Base-by-base conservation (phyloP, 2,797 vertebrate genomes). In the Macroramphosus scolopax region DNA sequence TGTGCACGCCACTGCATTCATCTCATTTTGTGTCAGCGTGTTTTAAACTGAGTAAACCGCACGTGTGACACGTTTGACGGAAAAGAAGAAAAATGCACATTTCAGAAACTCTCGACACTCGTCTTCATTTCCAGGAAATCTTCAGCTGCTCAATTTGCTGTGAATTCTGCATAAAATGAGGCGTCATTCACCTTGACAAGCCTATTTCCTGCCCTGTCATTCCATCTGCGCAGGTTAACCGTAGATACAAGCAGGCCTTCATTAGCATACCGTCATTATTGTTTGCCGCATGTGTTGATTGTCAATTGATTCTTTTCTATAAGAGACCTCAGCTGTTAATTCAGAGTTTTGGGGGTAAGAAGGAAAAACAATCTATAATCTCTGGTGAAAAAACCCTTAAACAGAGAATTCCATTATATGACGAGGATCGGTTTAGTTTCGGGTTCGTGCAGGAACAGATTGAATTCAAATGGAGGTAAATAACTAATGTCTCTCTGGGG, bases 201-300 rank as follows among this genome's bases (percentile, higher is more conserved):
- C 66, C 78, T 78, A 87, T 90, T 89, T 89, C 82, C 79, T 77
- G 67, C 80, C 51, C 73, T 79, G 77, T 83, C 78, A 82, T 88
- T 89, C 75, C 75, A 68, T 56, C 72, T 52, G 54, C 56, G 49
- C 53, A 54, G 51, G 75, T 83, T 80, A 73, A 80, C 76, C 64
- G 77, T 62, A 62, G 61, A 63, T 67, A 69, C 66, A 75, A 68
- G 46, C 58, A 44, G 61, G 37, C 35, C 42, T 68, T 80, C 63
- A 83, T 81, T 80, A 61, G 35, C 44, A 10, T n/a, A 59, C 57
- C 41, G n/a, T n/a, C 57, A 63, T 2, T 11, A 5, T 20, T 30
- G n/a, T n/a, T n/a, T n/a, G n/a, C n/a, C n/a, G 35, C 62, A 62
- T 54, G 29, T 58, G 25, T 28, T 58, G 62, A 68, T 47, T 58